Evolutionary conservation across 2,888 invertebrate species (phyloP).

Genomic region (Cantharis nigra): DNA sequence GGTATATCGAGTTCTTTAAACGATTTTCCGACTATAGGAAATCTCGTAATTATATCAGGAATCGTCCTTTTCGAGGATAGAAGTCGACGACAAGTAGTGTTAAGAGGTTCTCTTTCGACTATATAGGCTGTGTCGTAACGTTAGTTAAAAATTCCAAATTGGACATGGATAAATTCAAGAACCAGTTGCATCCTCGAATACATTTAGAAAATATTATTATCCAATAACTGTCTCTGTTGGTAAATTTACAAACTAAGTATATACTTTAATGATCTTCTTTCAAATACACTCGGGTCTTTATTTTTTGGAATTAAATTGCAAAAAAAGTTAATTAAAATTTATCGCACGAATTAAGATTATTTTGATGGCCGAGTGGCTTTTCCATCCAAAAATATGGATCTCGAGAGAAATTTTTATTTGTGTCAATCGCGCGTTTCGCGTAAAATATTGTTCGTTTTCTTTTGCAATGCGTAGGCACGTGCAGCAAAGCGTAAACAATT

Average conservation of each 20-base stretch:
- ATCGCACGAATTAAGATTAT: not conserved
- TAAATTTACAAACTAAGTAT: slow-evolving; percentile 30
- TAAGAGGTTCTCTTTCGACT: not conserved
- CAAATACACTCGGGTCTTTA: not conserved
- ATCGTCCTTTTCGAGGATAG: not conserved
- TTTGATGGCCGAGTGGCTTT: not conserved
- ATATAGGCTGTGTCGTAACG: not conserved
- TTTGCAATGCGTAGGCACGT: not conserved
- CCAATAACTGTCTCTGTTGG: slow-evolving; percentile 33
- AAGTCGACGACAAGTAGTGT: not conserved
- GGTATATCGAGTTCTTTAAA: slow-evolving; percentile 12
- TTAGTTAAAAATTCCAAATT: slow-evolving; percentile 25
- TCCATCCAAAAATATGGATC: not conserved
- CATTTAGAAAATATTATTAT: slow-evolving; percentile 36
- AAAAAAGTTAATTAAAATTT: slow-evolving; percentile 1
- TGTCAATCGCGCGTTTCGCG: not conserved
- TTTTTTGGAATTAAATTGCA: not conserved
- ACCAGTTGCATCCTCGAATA: slow-evolving; percentile 35
- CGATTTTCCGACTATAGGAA: not conserved
- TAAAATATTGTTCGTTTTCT: not conserved
- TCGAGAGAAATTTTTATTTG: not conserved
- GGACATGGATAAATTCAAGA: slow-evolving; percentile 25
- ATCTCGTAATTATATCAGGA: not conserved
- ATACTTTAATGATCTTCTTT: not conserved
- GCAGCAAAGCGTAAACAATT: not conserved